Conservation (phyloP, 2,113 vertebrate species). For the Pachyramphus minor region DNA sequence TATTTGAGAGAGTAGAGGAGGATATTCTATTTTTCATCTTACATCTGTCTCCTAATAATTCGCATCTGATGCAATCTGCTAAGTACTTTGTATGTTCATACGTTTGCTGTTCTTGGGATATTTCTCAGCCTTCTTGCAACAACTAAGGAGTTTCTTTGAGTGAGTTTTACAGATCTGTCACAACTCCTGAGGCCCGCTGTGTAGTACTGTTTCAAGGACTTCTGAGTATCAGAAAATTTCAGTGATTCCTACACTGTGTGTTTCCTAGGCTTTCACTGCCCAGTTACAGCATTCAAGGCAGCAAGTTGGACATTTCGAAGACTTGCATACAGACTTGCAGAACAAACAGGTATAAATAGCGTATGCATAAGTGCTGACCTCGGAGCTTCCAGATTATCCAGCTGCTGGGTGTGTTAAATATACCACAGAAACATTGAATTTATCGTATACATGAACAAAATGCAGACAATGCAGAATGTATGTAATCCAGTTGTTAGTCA, state of each 20-base stretch:
- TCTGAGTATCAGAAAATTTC: background rate
- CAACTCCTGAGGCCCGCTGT: background rate
- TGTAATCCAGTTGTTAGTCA: background rate
- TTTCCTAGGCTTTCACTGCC: background rate
- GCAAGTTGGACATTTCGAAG: background rate
- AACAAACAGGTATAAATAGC: background rate
- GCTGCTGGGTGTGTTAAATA: background rate
- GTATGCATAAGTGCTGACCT: background rate
- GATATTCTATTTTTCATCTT: background rate
- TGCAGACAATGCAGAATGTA: background rate
- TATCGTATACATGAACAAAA: background rate
- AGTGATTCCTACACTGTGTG: fast-evolving
- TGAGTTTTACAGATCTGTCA: background rate
- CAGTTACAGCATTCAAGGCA: background rate
- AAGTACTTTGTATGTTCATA: background rate
- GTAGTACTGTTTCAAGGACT: background rate
- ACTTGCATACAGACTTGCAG: background rate
- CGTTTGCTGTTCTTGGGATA: background rate
- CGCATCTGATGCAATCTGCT: background rate
- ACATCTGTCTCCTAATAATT: background rate
- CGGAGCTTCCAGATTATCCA: background rate
- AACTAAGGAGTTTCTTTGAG: background rate
- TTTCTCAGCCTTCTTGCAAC: background rate
- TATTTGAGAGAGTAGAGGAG: background rate
- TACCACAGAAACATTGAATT: background rate